Percentiles rank a stretch among this genome's conserved stretches.
Evolutionary conservation across 2,113 vertebrate genomes (phyloP).

Genomic region (Neodon shergylaensis): DNA sequence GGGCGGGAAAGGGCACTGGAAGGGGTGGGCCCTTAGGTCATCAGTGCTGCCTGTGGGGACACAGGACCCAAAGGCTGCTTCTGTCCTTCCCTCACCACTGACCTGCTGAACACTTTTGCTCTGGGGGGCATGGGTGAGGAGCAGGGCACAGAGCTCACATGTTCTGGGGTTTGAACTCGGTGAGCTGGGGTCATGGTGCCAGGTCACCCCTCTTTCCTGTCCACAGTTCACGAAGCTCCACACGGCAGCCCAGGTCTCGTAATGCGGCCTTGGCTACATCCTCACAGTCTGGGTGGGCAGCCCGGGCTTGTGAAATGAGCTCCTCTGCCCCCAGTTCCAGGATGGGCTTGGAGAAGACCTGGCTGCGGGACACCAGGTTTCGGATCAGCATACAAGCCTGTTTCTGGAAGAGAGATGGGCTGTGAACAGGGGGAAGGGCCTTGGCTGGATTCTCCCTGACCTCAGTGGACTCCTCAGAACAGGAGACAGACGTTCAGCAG

Average conservation of each 20-base stretch:
- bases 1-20: background rate
- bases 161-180: background rate
- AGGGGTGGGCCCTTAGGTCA: background rate
- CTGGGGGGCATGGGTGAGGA: background rate
- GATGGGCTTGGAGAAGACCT: slow-evolving; percentile 88
- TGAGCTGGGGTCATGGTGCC: slow-evolving; percentile 83
- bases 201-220: slow-evolving; percentile 94
- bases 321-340: slow-evolving; percentile 95
- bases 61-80: background rate
- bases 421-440: background rate
- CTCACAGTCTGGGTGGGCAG: slow-evolving; percentile 89
- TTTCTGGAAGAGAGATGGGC: slow-evolving; percentile 85
- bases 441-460: background rate
- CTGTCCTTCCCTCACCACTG: too few relatives aligned
- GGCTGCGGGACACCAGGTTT: slow-evolving; percentile 92
- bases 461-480: background rate
- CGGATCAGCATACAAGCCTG: slow-evolving; percentile 96
- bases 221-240: slow-evolving; percentile 96
- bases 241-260: slow-evolving; percentile 94
- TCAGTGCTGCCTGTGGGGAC: background rate
- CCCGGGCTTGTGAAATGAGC: slow-evolving; percentile 90
- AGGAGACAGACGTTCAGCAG: background rate
- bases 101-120: background rate
- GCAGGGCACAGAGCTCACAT: background rate
- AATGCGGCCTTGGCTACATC: slow-evolving; percentile 93